phyloP scores from a whole-genome alignment of 2,113 vertebrate species.

The Calyptommatus sinebrachiatus region DNA sequence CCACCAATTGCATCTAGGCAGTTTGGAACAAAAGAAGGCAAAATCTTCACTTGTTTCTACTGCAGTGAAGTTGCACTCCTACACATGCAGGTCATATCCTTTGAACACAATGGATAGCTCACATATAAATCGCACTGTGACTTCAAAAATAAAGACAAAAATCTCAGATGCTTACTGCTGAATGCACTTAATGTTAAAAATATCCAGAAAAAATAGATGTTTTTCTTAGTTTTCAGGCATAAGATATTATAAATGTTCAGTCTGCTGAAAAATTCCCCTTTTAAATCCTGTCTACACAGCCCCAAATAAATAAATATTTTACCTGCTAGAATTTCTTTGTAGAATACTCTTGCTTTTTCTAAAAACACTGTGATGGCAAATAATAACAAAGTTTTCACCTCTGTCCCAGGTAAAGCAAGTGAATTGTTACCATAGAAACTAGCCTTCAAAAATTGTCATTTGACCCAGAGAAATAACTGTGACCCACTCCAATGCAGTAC shows the following conservation, averaged over 20 bases:
- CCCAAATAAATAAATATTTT: neutral
- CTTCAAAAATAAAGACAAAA: neutral
- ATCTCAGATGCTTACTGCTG: too few species aligned
- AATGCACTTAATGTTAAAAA: neutral
- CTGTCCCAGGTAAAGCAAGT: conserved; percentile 14
- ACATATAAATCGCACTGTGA: too few species aligned
- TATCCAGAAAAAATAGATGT: neutral
- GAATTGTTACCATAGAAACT: conserved; percentile 58
- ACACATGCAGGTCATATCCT: too few species aligned
- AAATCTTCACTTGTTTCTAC: too few species aligned
- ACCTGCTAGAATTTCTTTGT: neutral
- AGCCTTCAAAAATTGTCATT: neutral
- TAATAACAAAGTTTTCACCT: conserved; percentile 15
- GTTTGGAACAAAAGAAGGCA: too few species aligned
- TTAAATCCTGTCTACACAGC: neutral
- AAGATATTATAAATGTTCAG: neutral
- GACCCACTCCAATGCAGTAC: conserved; percentile 8
- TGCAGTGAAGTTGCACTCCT: too few species aligned
- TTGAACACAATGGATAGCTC: neutral
- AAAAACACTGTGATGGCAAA: neutral
- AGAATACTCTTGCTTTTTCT: neutral
- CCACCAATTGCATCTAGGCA: too few species aligned
- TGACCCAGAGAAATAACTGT: conserved; percentile 55
- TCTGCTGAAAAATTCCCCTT: neutral
- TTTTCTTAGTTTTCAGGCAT: neutral